Evolutionary conservation across 2,113 vertebrate species (phyloP).

Genomic region (Lycocorax pyrrhopterus): DNA sequence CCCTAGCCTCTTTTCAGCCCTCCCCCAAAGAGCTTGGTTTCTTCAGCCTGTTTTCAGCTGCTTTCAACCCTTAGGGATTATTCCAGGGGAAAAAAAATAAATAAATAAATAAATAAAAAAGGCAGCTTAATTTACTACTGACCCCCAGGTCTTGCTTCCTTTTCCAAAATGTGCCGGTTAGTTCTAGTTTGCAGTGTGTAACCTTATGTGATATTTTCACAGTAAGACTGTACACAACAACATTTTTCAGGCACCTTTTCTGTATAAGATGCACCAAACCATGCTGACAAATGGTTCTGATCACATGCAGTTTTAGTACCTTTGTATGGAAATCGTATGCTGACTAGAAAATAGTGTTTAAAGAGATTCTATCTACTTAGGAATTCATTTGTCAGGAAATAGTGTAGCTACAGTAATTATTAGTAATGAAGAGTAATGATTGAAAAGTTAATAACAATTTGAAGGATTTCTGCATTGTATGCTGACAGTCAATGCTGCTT

Average conservation of each 20-base stretch:
- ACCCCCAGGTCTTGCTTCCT: background rate
- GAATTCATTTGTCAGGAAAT: background rate
- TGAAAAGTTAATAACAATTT: background rate
- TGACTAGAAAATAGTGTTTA: background rate
- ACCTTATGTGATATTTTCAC: background rate
- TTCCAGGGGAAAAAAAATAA: background rate
- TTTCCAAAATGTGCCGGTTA: background rate
- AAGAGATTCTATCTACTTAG: background rate
- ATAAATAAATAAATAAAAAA: background rate
- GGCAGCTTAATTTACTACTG: background rate
- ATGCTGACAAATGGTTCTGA: background rate
- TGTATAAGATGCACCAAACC: background rate
- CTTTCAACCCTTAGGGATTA: background rate
- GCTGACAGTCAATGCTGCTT: background rate
- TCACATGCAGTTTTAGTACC: background rate
- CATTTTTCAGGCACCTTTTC: background rate
- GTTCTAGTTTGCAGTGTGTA: background rate
- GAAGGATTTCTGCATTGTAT: background rate
- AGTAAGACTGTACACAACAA: background rate
- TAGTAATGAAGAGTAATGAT: background rate
- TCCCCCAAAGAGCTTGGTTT: background rate
- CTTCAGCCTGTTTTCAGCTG: background rate
- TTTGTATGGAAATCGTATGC: background rate
- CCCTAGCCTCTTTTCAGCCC: background rate
- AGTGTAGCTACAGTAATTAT: background rate